These are phyloP conservation scores for Pemphredon lugubris DNA, from an alignment of 2,888 invertebrate species.

Conservation along the genomic window DNA sequence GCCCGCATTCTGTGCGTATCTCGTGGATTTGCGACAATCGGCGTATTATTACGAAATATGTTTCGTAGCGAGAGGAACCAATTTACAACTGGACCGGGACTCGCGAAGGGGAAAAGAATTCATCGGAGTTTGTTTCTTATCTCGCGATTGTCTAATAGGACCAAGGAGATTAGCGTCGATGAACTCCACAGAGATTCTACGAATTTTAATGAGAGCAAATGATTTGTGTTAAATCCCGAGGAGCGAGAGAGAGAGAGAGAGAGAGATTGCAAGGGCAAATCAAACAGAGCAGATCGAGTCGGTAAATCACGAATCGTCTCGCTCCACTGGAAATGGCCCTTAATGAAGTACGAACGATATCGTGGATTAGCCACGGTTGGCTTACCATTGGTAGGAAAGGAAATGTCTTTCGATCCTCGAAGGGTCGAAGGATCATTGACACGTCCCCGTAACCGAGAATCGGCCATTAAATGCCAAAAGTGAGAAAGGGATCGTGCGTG, in stretches of 20 bases:
- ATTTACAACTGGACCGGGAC: no score
- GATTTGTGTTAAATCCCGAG: slow-evolving; percentile 33
- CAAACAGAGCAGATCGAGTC: slow-evolving; percentile 50
- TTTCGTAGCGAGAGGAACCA: no score
- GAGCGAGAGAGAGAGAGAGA: slow-evolving; percentile 8
- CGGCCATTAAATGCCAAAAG: slow-evolving; percentile 44
- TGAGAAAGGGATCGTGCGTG: slow-evolving; percentile 21
- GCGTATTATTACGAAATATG: neutral
- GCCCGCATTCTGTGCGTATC: slow-evolving; percentile 16
- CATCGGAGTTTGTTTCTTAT: no score
- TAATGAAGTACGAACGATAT: slow-evolving; percentile 70
- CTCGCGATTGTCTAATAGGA: no score
- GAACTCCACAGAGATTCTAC: neutral
- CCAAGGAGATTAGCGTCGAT: no score
- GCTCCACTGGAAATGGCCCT: slow-evolving; percentile 60
- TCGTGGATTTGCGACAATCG: neutral
- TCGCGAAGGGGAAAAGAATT: no score
- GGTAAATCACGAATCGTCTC: slow-evolving; percentile 63
- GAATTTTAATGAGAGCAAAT: slow-evolving; percentile 25
- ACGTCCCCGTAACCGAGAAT: slow-evolving; percentile 34
- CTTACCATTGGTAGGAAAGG: slow-evolving; percentile 43
- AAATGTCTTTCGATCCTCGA: slow-evolving; percentile 59
- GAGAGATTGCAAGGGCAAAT: slow-evolving; percentile 25
- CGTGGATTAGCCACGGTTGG: slow-evolving; percentile 65
- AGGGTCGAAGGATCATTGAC: slow-evolving; percentile 46